Conservation (phyloP, 2,888 invertebrate genomes). For the Drosophila antonietae region DNA sequence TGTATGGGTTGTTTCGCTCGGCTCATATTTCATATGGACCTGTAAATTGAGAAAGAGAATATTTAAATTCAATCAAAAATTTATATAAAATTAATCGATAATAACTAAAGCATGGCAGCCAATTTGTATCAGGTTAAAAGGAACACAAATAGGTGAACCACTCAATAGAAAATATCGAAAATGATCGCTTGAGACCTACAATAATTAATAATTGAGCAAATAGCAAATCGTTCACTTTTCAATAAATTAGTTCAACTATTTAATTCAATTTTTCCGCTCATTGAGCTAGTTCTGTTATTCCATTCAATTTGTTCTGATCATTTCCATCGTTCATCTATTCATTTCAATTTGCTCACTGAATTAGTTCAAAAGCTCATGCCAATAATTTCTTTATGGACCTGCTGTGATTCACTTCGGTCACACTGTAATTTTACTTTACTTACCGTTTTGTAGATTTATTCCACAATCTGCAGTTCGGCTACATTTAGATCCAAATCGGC, state of each 20-base stretch:
- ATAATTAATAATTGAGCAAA: not conserved
- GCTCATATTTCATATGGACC: slow-evolving; percentile 69
- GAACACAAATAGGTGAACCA: not conserved
- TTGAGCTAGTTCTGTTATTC: not conserved
- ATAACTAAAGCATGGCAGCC: not conserved
- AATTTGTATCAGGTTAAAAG: not conserved
- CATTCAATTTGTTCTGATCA: not conserved
- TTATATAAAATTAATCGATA: not conserved
- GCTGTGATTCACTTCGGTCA: not conserved
- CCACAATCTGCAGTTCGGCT: slow-evolving; percentile 83
- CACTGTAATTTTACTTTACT: not conserved
- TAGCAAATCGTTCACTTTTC: not conserved
- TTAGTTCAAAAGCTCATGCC: not conserved
- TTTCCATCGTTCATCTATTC: not conserved
- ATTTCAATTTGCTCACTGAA: not conserved
- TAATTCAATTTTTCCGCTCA: too few relatives aligned
- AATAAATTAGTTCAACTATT: not conserved
- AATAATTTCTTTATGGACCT: not conserved
- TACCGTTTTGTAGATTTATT: slow-evolving; percentile 65
- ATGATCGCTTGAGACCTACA: not conserved
- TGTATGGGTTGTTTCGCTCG: slow-evolving; percentile 59
- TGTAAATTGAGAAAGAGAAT: slow-evolving; percentile 21
- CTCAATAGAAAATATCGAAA: not conserved
- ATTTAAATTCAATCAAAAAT: not conserved
- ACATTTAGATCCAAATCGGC: slow-evolving; percentile 81